Conservation (phyloP, 2,113 vertebrate genomes). For the Syngnathus typhle region DNA sequence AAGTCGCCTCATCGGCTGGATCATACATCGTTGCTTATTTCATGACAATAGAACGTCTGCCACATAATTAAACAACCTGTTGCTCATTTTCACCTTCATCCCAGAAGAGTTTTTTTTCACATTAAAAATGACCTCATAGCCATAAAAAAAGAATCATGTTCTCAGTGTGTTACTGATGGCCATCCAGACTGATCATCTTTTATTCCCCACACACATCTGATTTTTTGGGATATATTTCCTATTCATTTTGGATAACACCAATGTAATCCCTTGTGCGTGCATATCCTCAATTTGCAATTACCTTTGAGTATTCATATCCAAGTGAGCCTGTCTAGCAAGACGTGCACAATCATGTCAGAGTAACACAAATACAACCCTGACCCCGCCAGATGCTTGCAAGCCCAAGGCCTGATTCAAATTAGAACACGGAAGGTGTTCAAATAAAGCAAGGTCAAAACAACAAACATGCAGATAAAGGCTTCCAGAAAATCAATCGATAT, state of each 20-base stretch:
- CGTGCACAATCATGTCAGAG: constrained; percentile 11
- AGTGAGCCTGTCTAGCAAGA: background rate
- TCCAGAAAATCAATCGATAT: background rate
- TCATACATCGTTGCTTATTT: background rate
- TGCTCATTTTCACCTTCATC: background rate
- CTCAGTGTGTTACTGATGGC: background rate
- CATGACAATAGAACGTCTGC: background rate
- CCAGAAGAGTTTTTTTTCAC: too few species aligned
- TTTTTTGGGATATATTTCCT: background rate
- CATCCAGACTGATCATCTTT: background rate
- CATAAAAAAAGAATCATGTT: background rate
- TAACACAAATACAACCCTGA: constrained; percentile 24
- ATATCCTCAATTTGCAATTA: background rate
- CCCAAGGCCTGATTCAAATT: constrained; percentile 22
- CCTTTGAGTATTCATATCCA: constrained; percentile 7
- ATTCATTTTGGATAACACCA: background rate
- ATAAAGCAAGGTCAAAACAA: background rate
- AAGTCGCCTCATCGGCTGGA: background rate
- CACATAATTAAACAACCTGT: background rate
- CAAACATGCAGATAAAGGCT: background rate
- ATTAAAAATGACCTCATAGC: background rate
- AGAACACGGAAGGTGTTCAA: background rate
- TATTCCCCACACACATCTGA: too few species aligned
- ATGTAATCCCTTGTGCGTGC: background rate
- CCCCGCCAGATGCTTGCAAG: constrained; percentile 27